Percentiles rank a stretch among this genome's conserved stretches.
These are phyloP conservation scores for Chiloscyllium plagiosum DNA, from an alignment of 2,113 vertebrate genomes.

Conservation along the genomic window DNA sequence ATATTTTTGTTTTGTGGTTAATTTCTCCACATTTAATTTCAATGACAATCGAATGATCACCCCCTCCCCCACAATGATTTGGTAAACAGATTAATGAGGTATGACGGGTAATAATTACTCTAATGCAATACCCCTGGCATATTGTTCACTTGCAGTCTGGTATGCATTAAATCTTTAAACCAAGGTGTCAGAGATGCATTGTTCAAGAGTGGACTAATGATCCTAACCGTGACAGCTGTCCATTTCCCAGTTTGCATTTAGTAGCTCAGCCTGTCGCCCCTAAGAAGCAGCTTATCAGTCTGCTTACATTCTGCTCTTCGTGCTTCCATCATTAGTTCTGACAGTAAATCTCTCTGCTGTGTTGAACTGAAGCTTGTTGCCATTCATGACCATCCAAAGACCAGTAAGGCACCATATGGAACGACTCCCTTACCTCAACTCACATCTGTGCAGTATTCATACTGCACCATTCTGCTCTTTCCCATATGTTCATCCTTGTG, in stretches of 20 bases:
- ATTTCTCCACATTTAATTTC: neutral
- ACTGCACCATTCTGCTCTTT: slow-evolving; percentile 55
- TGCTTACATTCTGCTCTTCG: slow-evolving; percentile 33
- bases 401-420: slow-evolving; percentile 52
- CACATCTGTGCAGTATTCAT: slow-evolving; percentile 55
- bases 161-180: neutral
- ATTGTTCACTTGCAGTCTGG: slow-evolving; percentile 17
- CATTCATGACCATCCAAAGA: slow-evolving; percentile 56
- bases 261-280: slow-evolving; percentile 22
- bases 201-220: neutral
- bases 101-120: slow-evolving; percentile 10
- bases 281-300: slow-evolving; percentile 39
- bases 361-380: slow-evolving; percentile 47
- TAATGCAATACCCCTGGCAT: neutral
- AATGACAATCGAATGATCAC: slow-evolving; percentile 2
- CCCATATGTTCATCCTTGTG: slow-evolving; percentile 70
- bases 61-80: slow-evolving; percentile 34
- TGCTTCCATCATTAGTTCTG: slow-evolving; percentile 29
- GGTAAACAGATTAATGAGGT: neutral
- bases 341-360: slow-evolving; percentile 41
- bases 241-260: slow-evolving; percentile 38
- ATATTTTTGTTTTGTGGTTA: neutral
- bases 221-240: slow-evolving; percentile 43
- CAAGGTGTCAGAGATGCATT: slow-evolving; percentile 39
- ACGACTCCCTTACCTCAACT: slow-evolving; percentile 44